phyloP scores from a whole-genome alignment of 2,888 invertebrate species.

The Drosophila anceps region DNA sequence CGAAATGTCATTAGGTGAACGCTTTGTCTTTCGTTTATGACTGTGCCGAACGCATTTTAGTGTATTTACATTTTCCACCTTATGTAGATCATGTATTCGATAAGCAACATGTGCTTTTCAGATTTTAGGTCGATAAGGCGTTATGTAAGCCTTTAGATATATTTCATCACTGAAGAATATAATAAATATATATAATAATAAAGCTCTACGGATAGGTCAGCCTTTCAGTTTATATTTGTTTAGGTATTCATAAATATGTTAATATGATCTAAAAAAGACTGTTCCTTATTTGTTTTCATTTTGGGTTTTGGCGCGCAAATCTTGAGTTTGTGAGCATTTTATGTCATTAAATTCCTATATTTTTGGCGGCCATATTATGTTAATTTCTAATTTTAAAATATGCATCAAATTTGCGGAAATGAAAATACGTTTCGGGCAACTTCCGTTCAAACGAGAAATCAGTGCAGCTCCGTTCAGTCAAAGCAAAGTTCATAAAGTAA shows the following conservation, averaged over 20 bases:
- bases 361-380: slow-evolving; percentile 72
- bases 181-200: too few species aligned
- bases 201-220: background rate
- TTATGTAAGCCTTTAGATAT: background rate
- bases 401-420: slow-evolving; percentile 58
- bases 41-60: slow-evolving; percentile 29
- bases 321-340: slow-evolving; percentile 15
- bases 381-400: slow-evolving; percentile 44
- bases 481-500: slow-evolving; percentile 76
- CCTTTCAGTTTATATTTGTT: background rate
- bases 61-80: slow-evolving; percentile 9
- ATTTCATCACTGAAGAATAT: too few species aligned
- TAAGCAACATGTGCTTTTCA: slow-evolving; percentile 14
- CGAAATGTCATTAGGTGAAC: slow-evolving; percentile 73
- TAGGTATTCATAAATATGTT: background rate
- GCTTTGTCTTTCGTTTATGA: slow-evolving; percentile 64
- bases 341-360: slow-evolving; percentile 10
- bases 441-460: slow-evolving; percentile 64
- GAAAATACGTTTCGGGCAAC: slow-evolving; percentile 61
- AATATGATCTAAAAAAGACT: background rate
- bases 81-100: slow-evolving; percentile 20
- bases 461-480: slow-evolving; percentile 20
- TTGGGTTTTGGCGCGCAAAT: slow-evolving; percentile 64
- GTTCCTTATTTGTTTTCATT: too few species aligned
- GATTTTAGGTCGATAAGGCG: background rate